phyloP scores from a whole-genome alignment of 2,113 vertebrate genomes.

The Xiphophorus couchianus region DNA sequence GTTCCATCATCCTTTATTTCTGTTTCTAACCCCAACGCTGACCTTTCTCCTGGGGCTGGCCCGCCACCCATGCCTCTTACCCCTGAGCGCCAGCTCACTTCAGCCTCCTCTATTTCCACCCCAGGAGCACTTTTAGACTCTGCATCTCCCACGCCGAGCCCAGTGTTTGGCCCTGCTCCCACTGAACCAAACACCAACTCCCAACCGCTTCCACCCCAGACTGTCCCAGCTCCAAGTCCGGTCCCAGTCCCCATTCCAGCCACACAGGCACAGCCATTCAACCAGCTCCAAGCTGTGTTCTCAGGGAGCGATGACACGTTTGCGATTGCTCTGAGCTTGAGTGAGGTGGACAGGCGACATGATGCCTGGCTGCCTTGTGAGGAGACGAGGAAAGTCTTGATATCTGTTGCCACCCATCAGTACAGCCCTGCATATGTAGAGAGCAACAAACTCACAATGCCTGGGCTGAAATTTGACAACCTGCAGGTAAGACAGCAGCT shows the following conservation, averaged over 20 bases:
- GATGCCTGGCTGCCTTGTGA: slow-evolving; percentile 95
- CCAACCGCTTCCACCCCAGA: slow-evolving; percentile 44
- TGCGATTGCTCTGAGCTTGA: slow-evolving; percentile 93
- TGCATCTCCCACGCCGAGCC: slow-evolving; percentile 57
- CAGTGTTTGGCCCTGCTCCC: slow-evolving; percentile 57
- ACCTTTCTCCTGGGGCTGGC: slow-evolving; percentile 66
- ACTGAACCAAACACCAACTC: slow-evolving; percentile 42
- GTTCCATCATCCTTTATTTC: slow-evolving; percentile 91
- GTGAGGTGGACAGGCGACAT: slow-evolving; percentile 91
- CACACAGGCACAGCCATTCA: slow-evolving; percentile 75
- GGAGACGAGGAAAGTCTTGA: slow-evolving; percentile 85
- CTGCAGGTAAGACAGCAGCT: slow-evolving; percentile 84
- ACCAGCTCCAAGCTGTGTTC: slow-evolving; percentile 92
- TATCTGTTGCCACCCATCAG: slow-evolving; percentile 89
- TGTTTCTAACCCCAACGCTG: slow-evolving; percentile 92
- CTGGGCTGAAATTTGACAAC: slow-evolving; percentile 96
- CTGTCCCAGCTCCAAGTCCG: slow-evolving; percentile 46
- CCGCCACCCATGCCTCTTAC: slow-evolving; percentile 62
- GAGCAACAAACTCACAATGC: slow-evolving; percentile 92
- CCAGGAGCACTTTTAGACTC: slow-evolving; percentile 61
- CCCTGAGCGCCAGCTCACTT: slow-evolving; percentile 79
- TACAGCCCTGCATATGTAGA: slow-evolving; percentile 85
- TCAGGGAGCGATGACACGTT: slow-evolving; percentile 91
- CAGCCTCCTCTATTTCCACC: slow-evolving; percentile 63
- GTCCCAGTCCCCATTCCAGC: slow-evolving; percentile 66